A percentile compares a stretch with the other conserved stretches of the same genome.
Conservation (phyloP, 2,888 invertebrate species). For the Lochmaea crataegi region DNA sequence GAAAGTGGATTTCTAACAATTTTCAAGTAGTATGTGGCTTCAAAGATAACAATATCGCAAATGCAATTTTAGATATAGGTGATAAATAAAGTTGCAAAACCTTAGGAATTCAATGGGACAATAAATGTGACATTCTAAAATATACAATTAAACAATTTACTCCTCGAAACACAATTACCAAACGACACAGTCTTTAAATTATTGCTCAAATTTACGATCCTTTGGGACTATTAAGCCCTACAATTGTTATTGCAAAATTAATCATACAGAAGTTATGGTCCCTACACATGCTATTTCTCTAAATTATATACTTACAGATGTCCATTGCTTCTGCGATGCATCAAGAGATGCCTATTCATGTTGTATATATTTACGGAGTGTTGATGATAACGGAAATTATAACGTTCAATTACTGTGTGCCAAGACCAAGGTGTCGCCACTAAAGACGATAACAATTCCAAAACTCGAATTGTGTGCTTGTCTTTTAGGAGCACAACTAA, state of each 20-base stretch:
- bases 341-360: background rate
- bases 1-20: no score
- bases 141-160: constrained; percentile 11
- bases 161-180: constrained; percentile 6
- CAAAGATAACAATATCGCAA: constrained; percentile 16
- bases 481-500: no score
- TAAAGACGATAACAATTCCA: constrained; percentile 34
- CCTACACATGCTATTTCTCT: constrained; percentile 9
- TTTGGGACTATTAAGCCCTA: constrained; percentile 29
- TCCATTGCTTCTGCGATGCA: constrained; percentile 1
- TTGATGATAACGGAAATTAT: constrained; percentile 7
- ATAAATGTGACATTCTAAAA: constrained; percentile 22
- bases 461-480: constrained; percentile 39
- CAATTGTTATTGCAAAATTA: constrained; percentile 30
- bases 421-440: constrained; percentile 38
- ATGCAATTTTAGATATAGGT: constrained; percentile 19
- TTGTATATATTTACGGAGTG: background rate
- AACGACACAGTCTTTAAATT: constrained; percentile 30
- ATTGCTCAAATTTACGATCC: constrained; percentile 38
- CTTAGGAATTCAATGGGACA: constrained; percentile 37
- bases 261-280: constrained; percentile 33
- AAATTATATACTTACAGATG: background rate
- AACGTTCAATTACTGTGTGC: constrained; percentile 35
- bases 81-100: constrained; percentile 29
- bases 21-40: no score